Evolutionary conservation across 2,113 vertebrate genomes (phyloP).

Genomic region (Chloebia gouldiae): DNA sequence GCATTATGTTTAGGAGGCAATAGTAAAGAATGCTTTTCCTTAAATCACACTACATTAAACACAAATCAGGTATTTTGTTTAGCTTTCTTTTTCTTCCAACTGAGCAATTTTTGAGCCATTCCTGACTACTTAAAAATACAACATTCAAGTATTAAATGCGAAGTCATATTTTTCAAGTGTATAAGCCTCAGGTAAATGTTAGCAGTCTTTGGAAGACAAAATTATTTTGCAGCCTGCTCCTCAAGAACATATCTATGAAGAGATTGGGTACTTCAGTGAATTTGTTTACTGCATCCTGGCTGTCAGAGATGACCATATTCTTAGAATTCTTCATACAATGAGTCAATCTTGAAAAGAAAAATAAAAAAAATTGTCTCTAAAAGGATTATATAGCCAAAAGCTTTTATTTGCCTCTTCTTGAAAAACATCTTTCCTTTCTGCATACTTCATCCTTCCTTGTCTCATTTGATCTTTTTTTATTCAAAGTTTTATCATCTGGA

Average conservation of each 20-base stretch:
- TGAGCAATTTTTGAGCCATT: conserved; percentile 53
- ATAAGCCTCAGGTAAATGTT: conserved; percentile 53
- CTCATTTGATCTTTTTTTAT: conserved; percentile 21
- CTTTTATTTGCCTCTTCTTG: neutral
- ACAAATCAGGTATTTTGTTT: neutral
- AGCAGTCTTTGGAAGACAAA: conserved; percentile 51
- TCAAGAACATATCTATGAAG: conserved; percentile 30
- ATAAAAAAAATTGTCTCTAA: neutral
- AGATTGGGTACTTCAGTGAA: conserved; percentile 57
- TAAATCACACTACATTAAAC: neutral
- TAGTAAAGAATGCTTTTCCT: conserved; percentile 1
- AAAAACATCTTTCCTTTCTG: neutral
- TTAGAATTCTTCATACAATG: conserved; percentile 45
- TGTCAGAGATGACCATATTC: neutral
- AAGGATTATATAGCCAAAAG: neutral
- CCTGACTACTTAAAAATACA: conserved; percentile 28
- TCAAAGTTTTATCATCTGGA: conserved; percentile 43
- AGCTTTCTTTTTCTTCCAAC: conserved; percentile 23
- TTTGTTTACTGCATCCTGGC: conserved; percentile 53
- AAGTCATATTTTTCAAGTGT: conserved; percentile 12
- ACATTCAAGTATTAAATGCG: neutral
- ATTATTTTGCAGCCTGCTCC: conserved; percentile 57
- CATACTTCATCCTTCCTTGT: neutral
- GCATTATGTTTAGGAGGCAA: neutral
- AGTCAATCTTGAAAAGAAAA: conserved; percentile 10